Percentiles rank a stretch among this genome's conserved stretches.
Evolutionary conservation across 2,797 vertebrate genomes (phyloP).

Genomic region (Balearica regulorum): DNA sequence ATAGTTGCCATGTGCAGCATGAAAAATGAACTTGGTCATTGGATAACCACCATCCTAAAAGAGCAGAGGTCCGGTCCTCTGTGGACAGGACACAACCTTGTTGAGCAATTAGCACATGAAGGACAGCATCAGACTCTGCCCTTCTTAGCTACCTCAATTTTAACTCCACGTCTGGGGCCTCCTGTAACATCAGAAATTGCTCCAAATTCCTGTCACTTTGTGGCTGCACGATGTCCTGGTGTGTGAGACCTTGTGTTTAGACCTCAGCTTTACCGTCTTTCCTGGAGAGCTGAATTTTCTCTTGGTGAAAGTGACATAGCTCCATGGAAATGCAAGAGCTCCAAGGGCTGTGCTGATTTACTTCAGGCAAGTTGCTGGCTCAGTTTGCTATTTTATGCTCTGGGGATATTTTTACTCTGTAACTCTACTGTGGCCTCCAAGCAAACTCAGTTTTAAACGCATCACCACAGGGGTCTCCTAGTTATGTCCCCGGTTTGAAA

Average conservation of each 20-base stretch:
- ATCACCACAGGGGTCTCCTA: not conserved
- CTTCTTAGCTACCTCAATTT: not conserved
- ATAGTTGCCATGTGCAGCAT: not conserved
- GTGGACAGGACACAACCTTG: not conserved
- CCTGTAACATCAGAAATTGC: not conserved
- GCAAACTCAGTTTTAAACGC: not conserved
- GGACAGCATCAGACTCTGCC: not conserved
- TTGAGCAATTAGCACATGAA: not conserved
- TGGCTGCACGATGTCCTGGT: not conserved
- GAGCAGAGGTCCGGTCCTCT: not conserved
- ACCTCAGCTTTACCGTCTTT: not conserved
- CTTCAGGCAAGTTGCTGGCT: conserved; percentile 1
- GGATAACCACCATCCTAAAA: not conserved
- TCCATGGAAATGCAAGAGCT: not conserved
- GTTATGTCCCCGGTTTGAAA: not conserved
- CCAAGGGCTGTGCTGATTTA: not conserved
- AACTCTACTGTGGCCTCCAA: not conserved
- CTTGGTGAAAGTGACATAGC: not conserved
- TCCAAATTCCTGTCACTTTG: not conserved
- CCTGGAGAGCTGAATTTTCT: not conserved
- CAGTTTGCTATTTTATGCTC: conserved; percentile 14
- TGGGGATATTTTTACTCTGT: not conserved
- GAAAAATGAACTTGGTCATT: not conserved
- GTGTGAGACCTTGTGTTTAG: not conserved
- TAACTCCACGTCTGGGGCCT: not conserved